Evolutionary conservation across 1,140 invertebrate species (phyloP), one percentile per base, ranked within the genome.

Genomic region (Ganaspis sp.): DNA sequence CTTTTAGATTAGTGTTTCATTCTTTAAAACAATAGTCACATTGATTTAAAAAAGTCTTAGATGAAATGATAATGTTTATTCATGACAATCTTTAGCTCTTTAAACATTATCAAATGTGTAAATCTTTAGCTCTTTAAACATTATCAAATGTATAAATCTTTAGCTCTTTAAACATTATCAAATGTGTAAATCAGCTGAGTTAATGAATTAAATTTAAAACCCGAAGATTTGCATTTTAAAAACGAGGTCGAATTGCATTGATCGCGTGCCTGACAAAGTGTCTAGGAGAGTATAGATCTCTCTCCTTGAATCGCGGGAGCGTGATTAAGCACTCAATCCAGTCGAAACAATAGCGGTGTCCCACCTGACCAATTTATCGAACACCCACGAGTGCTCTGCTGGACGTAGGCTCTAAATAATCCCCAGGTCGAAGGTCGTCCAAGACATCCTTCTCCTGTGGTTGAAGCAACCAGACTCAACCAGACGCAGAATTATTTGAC

Each of bases 281-380:
- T 4, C 12, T 53, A 77, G 72, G 73, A 74, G 64, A 69, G 76
- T 53, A 74, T 58, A 45, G 77, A 82, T 79, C 80, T 74, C 75
- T 78, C 74, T 82, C 81, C 80, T 81, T 79, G 76, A 76, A 81
- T 75, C 75, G 80, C 76, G 79, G 79, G 78, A 73, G 81, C 83
- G 85, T 88, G 87, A 88, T 89, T 87, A 87, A 89, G 79, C 84
- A 86, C 78, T 86, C 86, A 89, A 88, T 88, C 85, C 84, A 78
- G 70, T 76, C 80, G 85, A 87, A 83, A 89, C 88, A 89, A 90
- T 89, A 78, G 79, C 86, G 69, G 87, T 84, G 84, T 84, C 86
- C 83, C 85, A 84, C 84, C 82, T 83, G 80, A 82, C 84, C 88
- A 87, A 89, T 89, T 89, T 88, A 88, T 89, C 81, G 87, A 79